These are phyloP conservation scores for Masnerella sp. DNA, from an alignment of 2,888 invertebrate genomes.

Conservation along the genomic window DNA sequence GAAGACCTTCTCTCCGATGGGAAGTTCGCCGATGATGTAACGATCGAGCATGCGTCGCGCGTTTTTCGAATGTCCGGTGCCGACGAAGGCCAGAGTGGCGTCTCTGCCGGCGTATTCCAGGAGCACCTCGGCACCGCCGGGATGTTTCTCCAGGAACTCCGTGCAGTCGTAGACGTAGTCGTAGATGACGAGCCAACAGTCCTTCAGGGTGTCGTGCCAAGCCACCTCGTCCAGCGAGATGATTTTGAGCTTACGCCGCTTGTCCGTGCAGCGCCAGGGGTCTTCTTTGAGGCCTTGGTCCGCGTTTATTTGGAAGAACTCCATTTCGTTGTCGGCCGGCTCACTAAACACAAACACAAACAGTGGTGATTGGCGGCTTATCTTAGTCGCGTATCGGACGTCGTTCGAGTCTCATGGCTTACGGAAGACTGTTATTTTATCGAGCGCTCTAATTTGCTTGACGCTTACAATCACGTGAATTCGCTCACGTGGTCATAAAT, in stretches of 20 bases:
- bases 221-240: constrained; percentile 87
- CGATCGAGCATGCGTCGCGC: constrained; percentile 83
- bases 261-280: too few species aligned
- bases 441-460: too few species aligned
- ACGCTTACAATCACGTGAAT: too few species aligned
- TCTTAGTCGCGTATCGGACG: too few species aligned
- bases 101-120: constrained; percentile 91
- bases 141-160: constrained; percentile 87
- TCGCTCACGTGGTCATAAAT: too few species aligned
- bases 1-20: constrained; percentile 85
- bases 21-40: constrained; percentile 88
- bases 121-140: constrained; percentile 89
- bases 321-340: too few species aligned
- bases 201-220: constrained; percentile 84
- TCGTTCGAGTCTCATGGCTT: too few species aligned
- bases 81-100: constrained; percentile 89
- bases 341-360: too few species aligned
- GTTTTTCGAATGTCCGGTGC: constrained; percentile 86
- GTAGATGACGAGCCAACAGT: constrained; percentile 93
- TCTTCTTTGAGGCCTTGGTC: too few species aligned
- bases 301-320: too few species aligned
- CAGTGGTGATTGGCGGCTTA: too few species aligned
- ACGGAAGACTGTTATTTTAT: too few species aligned
- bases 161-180: constrained; percentile 92
- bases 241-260: constrained; percentile 26